A percentile compares a stretch with the other conserved stretches of the same genome.
Conservation (phyloP, 1,140 invertebrate genomes). For the Solenopsis invicta region DNA sequence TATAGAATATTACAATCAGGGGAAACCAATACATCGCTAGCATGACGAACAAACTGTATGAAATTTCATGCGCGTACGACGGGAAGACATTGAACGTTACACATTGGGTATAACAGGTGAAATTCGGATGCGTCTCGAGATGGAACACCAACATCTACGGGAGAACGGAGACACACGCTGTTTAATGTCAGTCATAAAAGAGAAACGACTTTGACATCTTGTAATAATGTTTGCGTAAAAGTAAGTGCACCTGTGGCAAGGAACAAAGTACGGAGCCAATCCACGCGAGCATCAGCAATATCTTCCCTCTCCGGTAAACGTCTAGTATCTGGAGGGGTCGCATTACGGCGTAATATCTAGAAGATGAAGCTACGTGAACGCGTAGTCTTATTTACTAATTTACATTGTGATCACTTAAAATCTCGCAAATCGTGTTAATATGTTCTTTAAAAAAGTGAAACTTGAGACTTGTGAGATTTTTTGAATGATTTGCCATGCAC, state of each 20-base stretch:
- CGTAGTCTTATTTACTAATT: neutral
- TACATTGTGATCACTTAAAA: neutral
- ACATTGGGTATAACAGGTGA: constrained; percentile 93
- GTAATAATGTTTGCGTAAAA: neutral
- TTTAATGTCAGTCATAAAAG: neutral
- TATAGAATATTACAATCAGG: constrained; percentile 94
- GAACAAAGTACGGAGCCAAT: constrained; percentile 92
- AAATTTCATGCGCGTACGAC: constrained; percentile 90
- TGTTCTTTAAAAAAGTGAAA: neutral
- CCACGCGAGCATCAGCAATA: constrained; percentile 93
- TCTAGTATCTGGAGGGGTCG: constrained; percentile 91
- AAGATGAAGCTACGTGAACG: neutral
- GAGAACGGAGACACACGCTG: neutral
- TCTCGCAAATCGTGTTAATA: neutral
- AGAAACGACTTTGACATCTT: neutral
- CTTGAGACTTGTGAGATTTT: too few species aligned
- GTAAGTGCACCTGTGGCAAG: constrained; percentile 91
- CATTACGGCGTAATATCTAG: constrained; percentile 95
- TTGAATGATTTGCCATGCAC: too few species aligned
- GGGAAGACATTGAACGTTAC: constrained; percentile 92
- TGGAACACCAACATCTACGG: constrained; percentile 93
- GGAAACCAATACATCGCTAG: constrained; percentile 95
- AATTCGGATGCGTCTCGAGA: constrained; percentile 91
- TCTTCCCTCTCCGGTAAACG: constrained; percentile 90
- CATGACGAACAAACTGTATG: constrained; percentile 93